These are phyloP conservation scores for Pyrrhosoma nymphula DNA, from an alignment of 2,888 invertebrate genomes.

Conservation along the genomic window DNA sequence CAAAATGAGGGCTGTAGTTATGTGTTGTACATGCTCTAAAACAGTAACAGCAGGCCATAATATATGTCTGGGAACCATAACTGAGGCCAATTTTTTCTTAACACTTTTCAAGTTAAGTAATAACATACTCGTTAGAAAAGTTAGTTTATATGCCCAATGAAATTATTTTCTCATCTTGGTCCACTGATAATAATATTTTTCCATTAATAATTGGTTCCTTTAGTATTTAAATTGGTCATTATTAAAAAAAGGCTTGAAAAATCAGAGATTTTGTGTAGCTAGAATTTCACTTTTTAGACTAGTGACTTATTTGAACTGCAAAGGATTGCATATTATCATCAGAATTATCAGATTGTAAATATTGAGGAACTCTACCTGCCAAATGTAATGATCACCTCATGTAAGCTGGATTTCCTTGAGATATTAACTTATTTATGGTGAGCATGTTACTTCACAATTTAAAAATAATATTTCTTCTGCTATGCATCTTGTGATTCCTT, in stretches of 20 bases:
- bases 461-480: neutral
- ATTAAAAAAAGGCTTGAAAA: neutral
- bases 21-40: no score
- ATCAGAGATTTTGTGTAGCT: neutral
- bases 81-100: neutral
- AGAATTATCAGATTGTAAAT: neutral
- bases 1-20: no score
- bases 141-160: neutral
- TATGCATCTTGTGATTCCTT: neutral
- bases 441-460: neutral
- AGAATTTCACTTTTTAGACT: neutral
- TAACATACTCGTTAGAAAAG: neutral
- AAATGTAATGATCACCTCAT: neutral
- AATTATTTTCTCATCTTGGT: neutral
- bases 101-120: neutral
- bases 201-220: neutral
- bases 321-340: neutral
- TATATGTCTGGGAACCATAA: no score
- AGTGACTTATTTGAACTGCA: no score
- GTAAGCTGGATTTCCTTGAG: neutral
- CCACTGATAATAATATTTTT: neutral
- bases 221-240: neutral
- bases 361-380: neutral
- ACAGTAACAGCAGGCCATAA: no score
- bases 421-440: neutral